Base-by-base conservation (phyloP, 2,797 vertebrate species). In the Ambastaia sidthimunki region DNA sequence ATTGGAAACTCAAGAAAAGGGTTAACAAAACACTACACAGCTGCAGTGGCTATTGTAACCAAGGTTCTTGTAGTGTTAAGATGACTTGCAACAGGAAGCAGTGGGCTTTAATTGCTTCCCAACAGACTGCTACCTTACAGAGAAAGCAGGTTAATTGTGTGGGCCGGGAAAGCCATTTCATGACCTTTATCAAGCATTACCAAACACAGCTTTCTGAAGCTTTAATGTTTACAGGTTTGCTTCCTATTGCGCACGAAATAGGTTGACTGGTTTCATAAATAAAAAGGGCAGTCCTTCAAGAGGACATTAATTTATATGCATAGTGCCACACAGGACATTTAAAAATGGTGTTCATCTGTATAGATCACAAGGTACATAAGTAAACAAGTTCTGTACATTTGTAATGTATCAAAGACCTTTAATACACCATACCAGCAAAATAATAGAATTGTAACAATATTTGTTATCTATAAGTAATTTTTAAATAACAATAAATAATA, bases 21-120 rank as follows among this genome's bases (percentile, higher is more conserved):
- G 47, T 67, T 83, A 74, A 87, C 81, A 59, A 81, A 85, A 86
- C 76, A 82, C 83, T 25, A 48, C 59, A 76, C 7, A 60, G 63
- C 70, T 79, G 44, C 19, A 10, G 67, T 48, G 67, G 52, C 62
- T 67, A 69, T 62, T 80, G 55, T 80, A 52, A 76, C 84, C 83
- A 88, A 86, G 84, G 83, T 81, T 84, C 59, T 69, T 34, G 73
- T 74, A 65, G 65, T 75, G 67, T 89, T 86, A 87, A 88, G 82
- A 89, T 76, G 78, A 76, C 67, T 85, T 73, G 34, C 70, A 83
- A 81, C 83, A 82, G 85, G 84, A 88, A 84, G 81, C 85, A 72
- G 87, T 86, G 83, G 34, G 81, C 84, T 89, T 90, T 91, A 92
- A 93, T 93, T 92, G 89, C 88, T 82, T 93, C 91, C 90, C 91